Evolutionary conservation across 2,797 vertebrate genomes (phyloP).

Genomic region (Neostethus bicornis): DNA sequence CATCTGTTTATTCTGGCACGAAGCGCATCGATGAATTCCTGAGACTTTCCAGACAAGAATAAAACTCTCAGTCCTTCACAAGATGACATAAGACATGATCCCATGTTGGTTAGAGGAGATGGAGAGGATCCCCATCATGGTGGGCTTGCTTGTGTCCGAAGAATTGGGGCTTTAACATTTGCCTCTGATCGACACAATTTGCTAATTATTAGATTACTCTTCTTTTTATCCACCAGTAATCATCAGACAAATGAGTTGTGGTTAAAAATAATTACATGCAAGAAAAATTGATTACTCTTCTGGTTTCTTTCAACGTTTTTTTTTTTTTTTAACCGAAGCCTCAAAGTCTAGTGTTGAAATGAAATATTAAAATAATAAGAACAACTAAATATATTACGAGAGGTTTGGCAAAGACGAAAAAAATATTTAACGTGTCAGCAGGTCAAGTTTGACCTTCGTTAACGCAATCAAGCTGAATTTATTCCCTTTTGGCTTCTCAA

Average conservation of each 20-base stretch:
- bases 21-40: constrained; percentile 6
- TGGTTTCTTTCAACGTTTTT: constrained; percentile 25
- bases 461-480: constrained; percentile 11
- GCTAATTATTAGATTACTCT: neutral
- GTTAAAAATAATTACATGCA: constrained; percentile 28
- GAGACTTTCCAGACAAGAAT: constrained; percentile 20
- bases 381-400: too few relatives aligned
- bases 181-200: neutral
- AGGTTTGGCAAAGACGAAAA: constrained; percentile 1
- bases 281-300: constrained; percentile 8
- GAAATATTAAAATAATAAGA: too few relatives aligned
- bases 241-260: constrained; percentile 20
- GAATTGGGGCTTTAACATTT: neutral
- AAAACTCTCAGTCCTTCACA: constrained; percentile 17
- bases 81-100: constrained; percentile 25
- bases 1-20: constrained; percentile 5
- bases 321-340: too few relatives aligned
- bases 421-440: constrained; percentile 12
- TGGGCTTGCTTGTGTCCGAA: neutral
- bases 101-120: constrained; percentile 11
- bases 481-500: constrained; percentile 1
- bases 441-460: constrained; percentile 23
- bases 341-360: too few relatives aligned
- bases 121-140: neutral
- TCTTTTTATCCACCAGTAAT: constrained; percentile 37